These are phyloP conservation scores for Villa cingulata DNA, from an alignment of 2,888 invertebrate species.

Conservation along the genomic window DNA sequence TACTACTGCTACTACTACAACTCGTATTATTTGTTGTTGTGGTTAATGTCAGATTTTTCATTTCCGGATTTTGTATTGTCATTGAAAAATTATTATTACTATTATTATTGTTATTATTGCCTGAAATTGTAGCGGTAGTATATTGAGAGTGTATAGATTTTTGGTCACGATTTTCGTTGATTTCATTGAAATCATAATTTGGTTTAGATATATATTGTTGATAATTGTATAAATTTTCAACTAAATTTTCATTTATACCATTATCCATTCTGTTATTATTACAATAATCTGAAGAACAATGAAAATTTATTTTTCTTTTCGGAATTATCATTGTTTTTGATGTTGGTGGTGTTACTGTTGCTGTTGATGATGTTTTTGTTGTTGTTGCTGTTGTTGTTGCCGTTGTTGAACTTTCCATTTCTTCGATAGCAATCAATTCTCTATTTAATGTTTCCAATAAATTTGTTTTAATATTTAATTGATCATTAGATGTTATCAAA, in stretches of 20 bases:
- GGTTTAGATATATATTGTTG: conserved; percentile 13
- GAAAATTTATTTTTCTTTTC: neutral
- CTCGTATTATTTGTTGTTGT: too few relatives aligned
- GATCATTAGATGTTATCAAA: conserved; percentile 39
- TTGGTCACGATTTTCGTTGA: neutral
- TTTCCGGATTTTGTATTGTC: too few relatives aligned
- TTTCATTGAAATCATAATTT: conserved; percentile 12
- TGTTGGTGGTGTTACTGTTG: too few relatives aligned
- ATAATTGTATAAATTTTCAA: conserved; percentile 11
- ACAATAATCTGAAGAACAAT: neutral
- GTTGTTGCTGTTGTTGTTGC: too few relatives aligned
- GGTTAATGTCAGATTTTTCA: too few relatives aligned
- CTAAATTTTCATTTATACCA: conserved; percentile 4
- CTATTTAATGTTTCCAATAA: conserved; percentile 41
- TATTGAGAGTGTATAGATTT: neutral
- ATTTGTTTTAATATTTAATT: conserved; percentile 41
- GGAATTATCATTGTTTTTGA: too few relatives aligned
- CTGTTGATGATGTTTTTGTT: too few relatives aligned
- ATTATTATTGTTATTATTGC: too few relatives aligned
- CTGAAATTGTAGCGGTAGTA: too few relatives aligned
- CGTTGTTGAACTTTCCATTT: neutral
- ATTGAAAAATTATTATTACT: too few relatives aligned
- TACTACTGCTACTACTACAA: too few relatives aligned
- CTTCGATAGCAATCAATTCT: conserved; percentile 27
- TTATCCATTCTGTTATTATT: neutral